phyloP scores from a whole-genome alignment of 2,797 vertebrate species.

The Peromyscus attwateri region DNA sequence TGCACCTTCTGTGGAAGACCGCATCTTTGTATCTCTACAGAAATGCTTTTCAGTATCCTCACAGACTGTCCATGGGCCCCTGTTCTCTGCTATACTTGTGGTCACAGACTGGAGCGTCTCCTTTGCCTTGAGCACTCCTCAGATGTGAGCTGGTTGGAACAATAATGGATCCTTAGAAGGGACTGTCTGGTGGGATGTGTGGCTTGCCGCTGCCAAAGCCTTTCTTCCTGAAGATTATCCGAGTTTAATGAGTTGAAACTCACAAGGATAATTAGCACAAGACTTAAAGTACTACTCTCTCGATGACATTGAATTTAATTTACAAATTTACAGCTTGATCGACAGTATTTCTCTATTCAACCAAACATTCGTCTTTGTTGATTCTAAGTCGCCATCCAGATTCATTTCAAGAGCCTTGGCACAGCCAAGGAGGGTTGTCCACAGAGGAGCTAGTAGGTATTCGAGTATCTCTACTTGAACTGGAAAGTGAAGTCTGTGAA shows the following conservation, averaged over 20 bases:
- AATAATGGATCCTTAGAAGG: constrained; percentile 47
- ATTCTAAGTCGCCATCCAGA: constrained; percentile 75
- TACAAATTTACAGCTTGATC: constrained; percentile 88
- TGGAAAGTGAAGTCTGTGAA: constrained; percentile 80
- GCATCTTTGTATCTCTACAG: not conserved
- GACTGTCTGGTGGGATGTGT: constrained; percentile 29
- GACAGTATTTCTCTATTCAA: constrained; percentile 87
- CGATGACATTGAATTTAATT: constrained; percentile 88
- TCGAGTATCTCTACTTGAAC: constrained; percentile 75
- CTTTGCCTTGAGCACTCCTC: constrained; percentile 47
- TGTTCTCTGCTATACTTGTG: not conserved
- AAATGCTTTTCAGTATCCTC: too few relatives aligned
- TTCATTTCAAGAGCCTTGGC: constrained; percentile 78
- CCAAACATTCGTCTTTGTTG: constrained; percentile 85
- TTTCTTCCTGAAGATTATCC: constrained; percentile 84
- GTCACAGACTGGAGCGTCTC: not conserved
- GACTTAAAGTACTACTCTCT: constrained; percentile 85
- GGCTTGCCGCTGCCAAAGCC: constrained; percentile 80
- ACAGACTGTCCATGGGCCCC: not conserved
- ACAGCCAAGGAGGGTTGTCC: constrained; percentile 81
- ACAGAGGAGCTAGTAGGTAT: constrained; percentile 73
- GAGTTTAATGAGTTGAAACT: constrained; percentile 88
- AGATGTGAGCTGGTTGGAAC: constrained; percentile 54
- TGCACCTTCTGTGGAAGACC: not conserved
- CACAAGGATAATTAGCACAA: constrained; percentile 86